Evolutionary conservation across 35 echinoderm and acorn worm genomes (phyloP), one percentile per base, ranked within the genome.

Genomic region (Heliocidaris tuberculata): DNA sequence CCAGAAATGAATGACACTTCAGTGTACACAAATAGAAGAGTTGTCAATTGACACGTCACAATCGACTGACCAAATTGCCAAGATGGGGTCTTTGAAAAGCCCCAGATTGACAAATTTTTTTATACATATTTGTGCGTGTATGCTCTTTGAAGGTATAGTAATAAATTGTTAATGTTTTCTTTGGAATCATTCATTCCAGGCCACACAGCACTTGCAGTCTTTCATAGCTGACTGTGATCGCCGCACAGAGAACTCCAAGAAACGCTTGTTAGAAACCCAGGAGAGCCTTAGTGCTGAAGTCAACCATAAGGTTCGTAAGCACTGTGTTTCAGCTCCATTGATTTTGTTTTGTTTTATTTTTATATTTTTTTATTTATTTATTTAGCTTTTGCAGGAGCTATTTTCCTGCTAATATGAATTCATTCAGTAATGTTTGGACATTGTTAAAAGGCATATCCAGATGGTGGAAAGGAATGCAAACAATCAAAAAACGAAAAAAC

Each of bases 221-320:
- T 99, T 99, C 98, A 96, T 99, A 10, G 94, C 98, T 90, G 98
- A 99, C 49, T 97, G 97, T 93, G 98, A 99, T 87, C 70, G 97
- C 17, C 94, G 98, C 9, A 97, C 97, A 32, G 97, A 99, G 56
- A 78, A 96, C 0, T 94, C 98, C 47, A 99, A 97, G 96, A 97
- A 99, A 50, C 94, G 97, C 31, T 92, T 99, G 48, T 97, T 97
- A 17, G 97, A 99, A 85, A 99, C 98, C 13, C 98, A 99, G 86
- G 98, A 99, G 85, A 95, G 94, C 54, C 96, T 99, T 30, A 97
- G 98, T 95, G 94, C 94, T 16, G 98, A 99, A 96, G 97, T 97
- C 9, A 97, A 97, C 54, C 70, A 95, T 17, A 99, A 99, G 98
- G 98, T 99, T 95, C 50, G 59, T 86, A 94, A 56, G 13, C 85